Evolutionary conservation across 1,140 invertebrate species (phyloP).

Genomic region (Liolophura sinensis): DNA sequence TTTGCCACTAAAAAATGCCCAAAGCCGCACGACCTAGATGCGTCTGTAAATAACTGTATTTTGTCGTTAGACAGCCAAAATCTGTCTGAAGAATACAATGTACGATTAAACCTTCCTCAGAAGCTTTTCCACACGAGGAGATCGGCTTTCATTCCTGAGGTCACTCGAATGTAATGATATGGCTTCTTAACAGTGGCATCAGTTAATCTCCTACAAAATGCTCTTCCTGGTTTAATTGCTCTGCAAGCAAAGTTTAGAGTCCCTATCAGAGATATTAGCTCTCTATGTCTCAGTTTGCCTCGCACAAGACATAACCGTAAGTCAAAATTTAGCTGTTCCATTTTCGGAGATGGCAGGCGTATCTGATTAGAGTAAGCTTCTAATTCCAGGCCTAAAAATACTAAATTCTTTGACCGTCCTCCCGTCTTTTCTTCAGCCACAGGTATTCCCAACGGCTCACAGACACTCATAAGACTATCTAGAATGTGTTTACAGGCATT

Average conservation of each 20-base stretch:
- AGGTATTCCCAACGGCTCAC: too few species aligned
- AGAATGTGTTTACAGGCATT: too few species aligned
- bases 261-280: conserved; percentile 3
- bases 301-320: background rate
- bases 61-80: too few species aligned
- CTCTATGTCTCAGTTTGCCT: too few species aligned
- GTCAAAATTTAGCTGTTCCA: background rate
- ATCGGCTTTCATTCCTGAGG: conserved; percentile 1
- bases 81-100: conserved; percentile 1
- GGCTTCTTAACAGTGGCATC: background rate
- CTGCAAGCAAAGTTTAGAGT: background rate
- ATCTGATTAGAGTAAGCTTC: too few species aligned
- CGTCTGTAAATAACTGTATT: too few species aligned
- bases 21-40: too few species aligned
- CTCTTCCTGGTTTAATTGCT: conserved; percentile 1
- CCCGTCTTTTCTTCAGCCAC: too few species aligned
- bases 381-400: too few species aligned
- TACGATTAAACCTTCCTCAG: conserved; percentile 2
- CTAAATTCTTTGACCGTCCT: too few species aligned
- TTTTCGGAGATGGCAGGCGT: background rate
- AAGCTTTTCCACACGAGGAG: conserved; percentile 4
- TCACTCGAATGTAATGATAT: conserved; percentile 3
- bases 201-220: conserved; percentile 10
- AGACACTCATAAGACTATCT: too few species aligned
- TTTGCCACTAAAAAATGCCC: too few species aligned